These are phyloP conservation scores for Anguilla obscura DNA, from an alignment of 2,797 vertebrate genomes.

Conservation along the genomic window DNA sequence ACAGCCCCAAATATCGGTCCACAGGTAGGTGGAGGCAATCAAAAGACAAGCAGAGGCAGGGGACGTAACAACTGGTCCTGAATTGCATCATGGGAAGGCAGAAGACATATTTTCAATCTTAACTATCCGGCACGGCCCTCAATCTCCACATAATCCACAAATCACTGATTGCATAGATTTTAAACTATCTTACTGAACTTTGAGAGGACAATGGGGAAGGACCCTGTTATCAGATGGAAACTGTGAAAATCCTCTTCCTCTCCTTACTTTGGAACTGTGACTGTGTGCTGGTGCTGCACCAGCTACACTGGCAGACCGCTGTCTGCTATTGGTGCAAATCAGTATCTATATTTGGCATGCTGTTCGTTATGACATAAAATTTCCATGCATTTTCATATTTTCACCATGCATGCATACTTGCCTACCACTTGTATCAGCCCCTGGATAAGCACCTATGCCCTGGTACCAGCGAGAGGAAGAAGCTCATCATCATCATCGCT, in stretches of 20 bases:
- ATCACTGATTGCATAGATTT: not conserved
- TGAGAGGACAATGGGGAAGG: not conserved
- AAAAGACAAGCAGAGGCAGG: no score
- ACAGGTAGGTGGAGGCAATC: no score
- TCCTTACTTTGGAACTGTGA: not conserved
- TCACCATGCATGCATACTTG: no score
- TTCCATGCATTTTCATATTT: no score
- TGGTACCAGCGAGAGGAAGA: not conserved
- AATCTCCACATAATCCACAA: not conserved
- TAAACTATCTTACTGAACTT: not conserved
- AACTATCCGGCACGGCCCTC: not conserved
- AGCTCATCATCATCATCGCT: not conserved
- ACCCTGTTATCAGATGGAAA: not conserved
- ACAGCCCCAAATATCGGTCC: no score
- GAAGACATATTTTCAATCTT: not conserved
- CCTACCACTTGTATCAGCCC: not conserved
- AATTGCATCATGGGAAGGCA: not conserved
- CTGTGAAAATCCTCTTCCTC: not conserved
- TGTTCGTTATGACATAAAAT: no score
- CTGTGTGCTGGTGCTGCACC: slow-evolving; percentile 4
- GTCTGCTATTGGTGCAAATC: not conserved
- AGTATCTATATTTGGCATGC: no score
- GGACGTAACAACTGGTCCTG: not conserved
- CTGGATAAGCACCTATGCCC: not conserved
- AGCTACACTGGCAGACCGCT: not conserved